Base-by-base conservation (phyloP, 1,140 invertebrate species). In the Drosophila navojoa region DNA sequence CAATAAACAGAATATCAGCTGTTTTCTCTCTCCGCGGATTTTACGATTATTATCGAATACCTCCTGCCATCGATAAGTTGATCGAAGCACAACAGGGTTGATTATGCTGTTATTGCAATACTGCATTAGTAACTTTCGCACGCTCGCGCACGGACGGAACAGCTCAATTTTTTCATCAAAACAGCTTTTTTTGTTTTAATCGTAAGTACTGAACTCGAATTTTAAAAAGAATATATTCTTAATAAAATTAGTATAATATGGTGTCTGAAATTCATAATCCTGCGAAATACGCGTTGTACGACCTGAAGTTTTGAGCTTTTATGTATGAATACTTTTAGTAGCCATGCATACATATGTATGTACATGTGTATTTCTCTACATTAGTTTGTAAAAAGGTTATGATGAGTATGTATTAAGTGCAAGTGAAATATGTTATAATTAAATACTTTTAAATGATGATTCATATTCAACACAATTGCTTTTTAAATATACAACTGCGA, bases 121-220 rank as follows among this genome's bases (percentile, higher is more conserved):
- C 50, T 68, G 35, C 52, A 73, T 61, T 61, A 55, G 57, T 73
- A 25, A 25, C 49, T 73, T 73, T 69, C 64, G 44, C 71, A 69
- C 64, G 35, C 42, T 49, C 35, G 42, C 25, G 38, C 9, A 69
- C 64, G 52, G 71, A 69, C 64, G 57, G 57, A 72, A 66, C 62
- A 69, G 68, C 71, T 74, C 71, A 53, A 77, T 77, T 77, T 66
- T 66, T 80, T 80, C 77, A 84, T 77, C 79, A 89, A 89, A 89
- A 89, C 84, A 89, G 84, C 87, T 89, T 89, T 89, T 87, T 89
- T 89, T 89, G 84, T 89, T 89, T 89, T 89, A 89, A 89, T 72
- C 84, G 84, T 89, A 71, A 89, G 84, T 89, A 89, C 16, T 60
- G 16, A 27, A 53, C 15, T 59, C 27, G 53, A 61, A 47, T 32